Base-by-base conservation (phyloP, 2,888 invertebrate species). In the Epiperipatus broadwayi region DNA sequence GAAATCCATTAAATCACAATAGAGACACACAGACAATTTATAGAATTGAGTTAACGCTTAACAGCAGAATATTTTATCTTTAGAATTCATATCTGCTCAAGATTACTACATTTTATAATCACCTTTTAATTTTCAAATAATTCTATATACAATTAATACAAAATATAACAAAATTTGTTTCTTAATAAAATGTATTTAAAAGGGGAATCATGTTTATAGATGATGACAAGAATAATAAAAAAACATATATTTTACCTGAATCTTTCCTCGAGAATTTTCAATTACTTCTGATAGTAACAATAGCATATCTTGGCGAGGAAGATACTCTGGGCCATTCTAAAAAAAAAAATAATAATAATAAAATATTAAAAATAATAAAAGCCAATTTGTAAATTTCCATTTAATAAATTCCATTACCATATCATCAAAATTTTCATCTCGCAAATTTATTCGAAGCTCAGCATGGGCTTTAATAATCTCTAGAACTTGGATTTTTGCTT, bases 231-330 rank as follows among this genome's bases (percentile, higher is more conserved):
- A 20, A 33, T 20, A 21, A 20, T 8, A 18, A 35, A 27, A 20
- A 38, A 10, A 37, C 18, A 20, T 5, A 33, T 33, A 8, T 18
- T 3, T 4, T 18, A 41, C 41, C 33, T 41, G 43, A n/a, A 34
- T 29, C 22, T 21, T 14, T 14, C 41, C 41, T 4, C 32, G 37
- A 18, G 37, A 56, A 68, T 64, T 54, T 69, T 74, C 71, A 49
- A 83, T 77, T 18, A 84, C 64, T 49, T 78, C 70, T 41, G 85
- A 69, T 27, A 89, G 66, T 38, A 84, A 61, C 32, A 73, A 68
- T 53, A 85, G 73, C 69, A 91, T 78, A 53, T 79, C 75, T 50
- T 72, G 69, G 25, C 78, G 67, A 3, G 89, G 89, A 53, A 87
- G 66, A 49, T 78, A 71, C 42, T 69, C 66, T 0, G 87, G 84